A percentile compares a stretch with the other conserved stretches of the same genome.
Conservation (phyloP, 1,140 invertebrate genomes). For the Cherax destructor region DNA sequence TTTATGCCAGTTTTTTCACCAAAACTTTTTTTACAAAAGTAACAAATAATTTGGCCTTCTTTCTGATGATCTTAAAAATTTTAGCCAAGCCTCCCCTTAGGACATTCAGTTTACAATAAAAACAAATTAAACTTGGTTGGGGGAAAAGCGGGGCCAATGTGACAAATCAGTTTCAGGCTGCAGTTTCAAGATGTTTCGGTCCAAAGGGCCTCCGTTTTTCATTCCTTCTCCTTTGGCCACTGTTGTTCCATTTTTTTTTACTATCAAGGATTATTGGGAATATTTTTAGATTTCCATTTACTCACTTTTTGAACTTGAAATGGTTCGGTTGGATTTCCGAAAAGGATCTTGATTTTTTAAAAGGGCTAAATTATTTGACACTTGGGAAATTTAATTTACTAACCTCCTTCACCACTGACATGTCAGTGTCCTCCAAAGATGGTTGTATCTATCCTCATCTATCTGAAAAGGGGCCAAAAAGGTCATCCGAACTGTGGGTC, state of each 20-base stretch:
- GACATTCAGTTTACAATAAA: constrained; percentile 37
- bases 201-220: not conserved
- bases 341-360: constrained; percentile 57
- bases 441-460: constrained; percentile 38
- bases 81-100: constrained; percentile 36
- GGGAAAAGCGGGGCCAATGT: not conserved
- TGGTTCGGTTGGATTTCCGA: constrained; percentile 33
- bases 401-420: not conserved
- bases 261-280: not conserved
- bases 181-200: not conserved
- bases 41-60: constrained; percentile 62
- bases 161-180: not conserved
- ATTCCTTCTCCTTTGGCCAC: not conserved
- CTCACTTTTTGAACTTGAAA: constrained; percentile 10
- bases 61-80: constrained; percentile 64
- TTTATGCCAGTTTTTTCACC: constrained; percentile 83
- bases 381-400: constrained; percentile 30
- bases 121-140: constrained; percentile 41
- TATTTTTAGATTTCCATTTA: not conserved
- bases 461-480: constrained; percentile 48
- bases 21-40: constrained; percentile 67
- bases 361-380: constrained; percentile 58
- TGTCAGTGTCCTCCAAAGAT: constrained; percentile 9
- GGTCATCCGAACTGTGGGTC: constrained; percentile 43
- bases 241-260: constrained; percentile 5